These are phyloP conservation scores for Trissolcus brochymenae DNA, from an alignment of 2,888 invertebrate genomes.

Conservation along the genomic window DNA sequence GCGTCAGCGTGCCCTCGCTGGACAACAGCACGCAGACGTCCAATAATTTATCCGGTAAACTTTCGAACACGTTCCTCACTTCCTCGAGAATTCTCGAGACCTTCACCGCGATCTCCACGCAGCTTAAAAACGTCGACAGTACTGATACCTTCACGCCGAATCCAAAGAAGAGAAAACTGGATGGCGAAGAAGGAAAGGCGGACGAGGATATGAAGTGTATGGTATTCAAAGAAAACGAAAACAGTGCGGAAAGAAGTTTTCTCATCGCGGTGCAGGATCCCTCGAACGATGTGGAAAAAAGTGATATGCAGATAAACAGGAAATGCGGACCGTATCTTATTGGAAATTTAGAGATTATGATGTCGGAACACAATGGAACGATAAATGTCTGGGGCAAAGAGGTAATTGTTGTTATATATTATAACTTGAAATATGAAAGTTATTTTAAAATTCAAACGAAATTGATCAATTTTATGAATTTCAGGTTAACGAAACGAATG, in stretches of 20 bases:
- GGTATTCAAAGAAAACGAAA: constrained; percentile 70
- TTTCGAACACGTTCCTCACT: constrained; percentile 66
- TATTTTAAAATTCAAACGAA: too few species aligned
- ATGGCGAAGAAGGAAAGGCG: constrained; percentile 59
- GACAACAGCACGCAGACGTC: constrained; percentile 52
- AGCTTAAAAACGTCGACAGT: constrained; percentile 56
- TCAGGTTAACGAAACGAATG: neutral
- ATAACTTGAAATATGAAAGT: too few species aligned
- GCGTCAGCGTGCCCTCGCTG: constrained; percentile 64
- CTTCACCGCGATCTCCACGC: constrained; percentile 69
- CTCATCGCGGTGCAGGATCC: constrained; percentile 68
- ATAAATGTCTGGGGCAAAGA: constrained; percentile 75
- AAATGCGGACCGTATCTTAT: constrained; percentile 73
- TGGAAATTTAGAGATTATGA: constrained; percentile 71
- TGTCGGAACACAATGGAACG: constrained; percentile 73
- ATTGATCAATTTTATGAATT: neutral
- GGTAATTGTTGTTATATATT: constrained; percentile 60
- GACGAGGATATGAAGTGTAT: constrained; percentile 70
- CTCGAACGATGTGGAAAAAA: constrained; percentile 47
- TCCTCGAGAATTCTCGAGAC: constrained; percentile 72
- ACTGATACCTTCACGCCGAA: constrained; percentile 8
- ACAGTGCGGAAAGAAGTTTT: constrained; percentile 69
- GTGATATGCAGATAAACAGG: constrained; percentile 46
- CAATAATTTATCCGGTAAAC: constrained; percentile 60
- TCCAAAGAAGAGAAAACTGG: constrained; percentile 70